phyloP scores from a whole-genome alignment of 2,797 vertebrate genomes.

The Clarias laeviceps region DNA sequence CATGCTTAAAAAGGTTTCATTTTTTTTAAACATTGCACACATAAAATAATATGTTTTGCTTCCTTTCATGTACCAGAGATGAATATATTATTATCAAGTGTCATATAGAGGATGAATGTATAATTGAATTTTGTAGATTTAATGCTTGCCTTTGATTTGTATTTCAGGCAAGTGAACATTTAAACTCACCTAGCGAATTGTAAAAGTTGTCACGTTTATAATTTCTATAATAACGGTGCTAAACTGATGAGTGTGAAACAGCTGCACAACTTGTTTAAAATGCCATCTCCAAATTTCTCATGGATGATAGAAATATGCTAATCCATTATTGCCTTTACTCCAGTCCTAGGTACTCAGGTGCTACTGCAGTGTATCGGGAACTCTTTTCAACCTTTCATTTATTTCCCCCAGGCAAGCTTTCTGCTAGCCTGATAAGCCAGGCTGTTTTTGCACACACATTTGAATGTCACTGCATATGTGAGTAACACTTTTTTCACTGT shows the following conservation, averaged over 20 bases:
- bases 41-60: background rate
- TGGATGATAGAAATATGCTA: constrained; percentile 64
- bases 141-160: background rate
- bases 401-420: constrained; percentile 67
- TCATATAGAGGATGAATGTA: background rate
- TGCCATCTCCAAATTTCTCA: constrained; percentile 18
- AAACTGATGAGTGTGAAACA: background rate
- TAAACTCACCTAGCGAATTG: background rate
- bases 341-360: constrained; percentile 64
- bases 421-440: constrained; percentile 57
- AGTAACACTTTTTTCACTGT: constrained; percentile 19
- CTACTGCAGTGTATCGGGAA: constrained; percentile 59
- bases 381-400: constrained; percentile 70
- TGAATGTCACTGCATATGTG: constrained; percentile 52
- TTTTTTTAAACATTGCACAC: background rate
- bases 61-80: background rate
- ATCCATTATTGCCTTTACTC: constrained; percentile 69
- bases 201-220: background rate
- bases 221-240: background rate
- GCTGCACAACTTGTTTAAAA: constrained; percentile 23
- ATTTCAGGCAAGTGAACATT: background rate
- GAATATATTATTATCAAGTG: background rate
- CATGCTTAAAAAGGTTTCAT: background rate
- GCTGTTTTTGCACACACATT: constrained; percentile 40
- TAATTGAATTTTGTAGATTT: background rate